A percentile compares a stretch with the other conserved stretches of the same genome.
These are phyloP conservation scores for Willisornis vidua DNA, from an alignment of 2,113 vertebrate species.

Conservation along the genomic window DNA sequence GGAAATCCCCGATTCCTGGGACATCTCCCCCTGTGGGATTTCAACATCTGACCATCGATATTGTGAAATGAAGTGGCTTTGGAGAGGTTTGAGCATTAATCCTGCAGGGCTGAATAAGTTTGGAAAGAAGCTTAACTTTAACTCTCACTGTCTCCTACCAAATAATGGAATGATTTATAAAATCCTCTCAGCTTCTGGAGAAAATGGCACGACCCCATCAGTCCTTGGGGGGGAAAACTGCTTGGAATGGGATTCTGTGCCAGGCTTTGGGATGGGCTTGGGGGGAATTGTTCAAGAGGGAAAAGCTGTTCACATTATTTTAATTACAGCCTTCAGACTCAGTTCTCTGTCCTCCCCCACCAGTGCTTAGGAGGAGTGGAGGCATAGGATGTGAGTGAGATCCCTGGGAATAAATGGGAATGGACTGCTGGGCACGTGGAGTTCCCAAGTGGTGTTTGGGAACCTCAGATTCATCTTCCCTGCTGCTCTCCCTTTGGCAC, in stretches of 20 bases:
- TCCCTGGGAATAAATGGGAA: background rate
- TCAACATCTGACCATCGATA: background rate
- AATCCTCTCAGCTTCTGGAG: background rate
- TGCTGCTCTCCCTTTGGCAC: background rate
- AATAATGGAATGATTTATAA: background rate
- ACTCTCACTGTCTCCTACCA: background rate
- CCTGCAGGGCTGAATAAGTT: background rate
- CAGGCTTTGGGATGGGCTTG: background rate
- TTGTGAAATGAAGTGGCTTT: background rate
- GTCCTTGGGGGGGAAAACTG: accelerated
- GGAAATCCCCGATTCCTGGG: background rate
- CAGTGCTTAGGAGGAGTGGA: background rate
- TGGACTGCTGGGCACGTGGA: background rate
- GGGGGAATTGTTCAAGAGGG: background rate
- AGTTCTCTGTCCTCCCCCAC: background rate
- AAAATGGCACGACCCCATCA: too few species aligned
- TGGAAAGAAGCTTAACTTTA: background rate
- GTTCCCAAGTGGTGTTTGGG: background rate
- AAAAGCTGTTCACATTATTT: background rate
- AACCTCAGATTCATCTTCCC: background rate
- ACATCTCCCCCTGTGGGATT: background rate
- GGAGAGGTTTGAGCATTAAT: background rate
- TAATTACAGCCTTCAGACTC: background rate
- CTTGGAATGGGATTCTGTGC: background rate
- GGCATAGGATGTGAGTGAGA: background rate